phyloP scores from a whole-genome alignment of 2,888 invertebrate genomes.

The Lasioglossum villosulum region DNA sequence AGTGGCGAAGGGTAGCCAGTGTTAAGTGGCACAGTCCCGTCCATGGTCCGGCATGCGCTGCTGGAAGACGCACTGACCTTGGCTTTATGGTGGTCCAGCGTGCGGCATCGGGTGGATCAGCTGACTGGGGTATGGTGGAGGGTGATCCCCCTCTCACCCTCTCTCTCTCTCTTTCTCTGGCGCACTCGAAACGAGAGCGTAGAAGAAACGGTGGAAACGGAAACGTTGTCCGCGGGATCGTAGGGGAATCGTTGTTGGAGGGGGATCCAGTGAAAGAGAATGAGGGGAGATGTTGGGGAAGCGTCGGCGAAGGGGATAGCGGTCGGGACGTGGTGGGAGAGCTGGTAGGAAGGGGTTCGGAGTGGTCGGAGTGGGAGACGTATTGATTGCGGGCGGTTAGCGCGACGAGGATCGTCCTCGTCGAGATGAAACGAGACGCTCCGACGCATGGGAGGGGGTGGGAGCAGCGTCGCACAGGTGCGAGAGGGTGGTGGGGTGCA shows the following conservation, averaged over 20 bases:
- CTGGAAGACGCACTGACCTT: slow-evolving; percentile 66
- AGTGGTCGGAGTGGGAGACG: slow-evolving; percentile 74
- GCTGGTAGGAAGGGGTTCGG: slow-evolving; percentile 42
- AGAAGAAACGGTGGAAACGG: slow-evolving; percentile 19
- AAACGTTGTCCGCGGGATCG: slow-evolving; percentile 13
- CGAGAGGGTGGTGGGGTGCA: not conserved
- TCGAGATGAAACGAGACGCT: slow-evolving; percentile 24
- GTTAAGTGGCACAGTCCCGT: slow-evolving; percentile 24
- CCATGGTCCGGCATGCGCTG: slow-evolving; percentile 49
- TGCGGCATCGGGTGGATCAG: slow-evolving; percentile 62
- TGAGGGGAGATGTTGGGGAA: slow-evolving; percentile 29
- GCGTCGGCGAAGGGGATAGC: slow-evolving; percentile 34
- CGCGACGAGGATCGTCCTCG: slow-evolving; percentile 68
- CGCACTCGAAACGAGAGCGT: slow-evolving; percentile 12
- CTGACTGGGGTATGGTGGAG: slow-evolving; percentile 65
- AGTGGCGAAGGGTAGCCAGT: not conserved
- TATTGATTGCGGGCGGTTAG: slow-evolving; percentile 81
- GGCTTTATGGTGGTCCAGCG: slow-evolving; percentile 64
- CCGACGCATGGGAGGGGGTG: not conserved
- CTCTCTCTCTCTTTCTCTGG: not conserved
- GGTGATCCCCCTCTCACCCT: not conserved
- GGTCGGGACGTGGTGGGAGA: slow-evolving; percentile 58
- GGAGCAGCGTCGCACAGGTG: slow-evolving; percentile 38
- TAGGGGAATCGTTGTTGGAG: not conserved
- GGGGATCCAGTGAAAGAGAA: slow-evolving; percentile 20